phyloP scores from a whole-genome alignment of 2,888 invertebrate genomes.

The Parnassius orleans region DNA sequence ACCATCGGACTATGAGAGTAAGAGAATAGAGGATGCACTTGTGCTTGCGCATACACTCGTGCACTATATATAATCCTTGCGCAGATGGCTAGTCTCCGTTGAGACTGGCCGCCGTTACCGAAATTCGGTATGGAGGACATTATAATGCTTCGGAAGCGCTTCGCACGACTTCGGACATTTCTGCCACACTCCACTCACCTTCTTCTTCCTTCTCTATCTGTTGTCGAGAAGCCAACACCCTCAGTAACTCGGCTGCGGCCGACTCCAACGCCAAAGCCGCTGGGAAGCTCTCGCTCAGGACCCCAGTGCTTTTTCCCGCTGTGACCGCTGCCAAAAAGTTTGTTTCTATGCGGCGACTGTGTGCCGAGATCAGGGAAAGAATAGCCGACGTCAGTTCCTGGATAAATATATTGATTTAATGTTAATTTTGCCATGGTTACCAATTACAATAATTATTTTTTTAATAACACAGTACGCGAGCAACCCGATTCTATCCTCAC shows the following conservation, averaged over 20 bases:
- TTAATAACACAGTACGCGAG: too few species aligned
- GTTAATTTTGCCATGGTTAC: too few species aligned
- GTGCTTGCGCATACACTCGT: too few species aligned
- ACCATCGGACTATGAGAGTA: too few species aligned
- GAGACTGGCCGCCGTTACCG: too few species aligned
- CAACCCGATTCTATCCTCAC: too few species aligned
- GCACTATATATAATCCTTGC: too few species aligned
- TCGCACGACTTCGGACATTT: background rate
- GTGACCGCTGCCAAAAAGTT: constrained; percentile 46
- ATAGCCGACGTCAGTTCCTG: constrained; percentile 54
- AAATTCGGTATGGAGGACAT: too few species aligned
- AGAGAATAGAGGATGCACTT: too few species aligned
- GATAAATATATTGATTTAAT: constrained; percentile 4
- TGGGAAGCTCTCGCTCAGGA: constrained; percentile 57
- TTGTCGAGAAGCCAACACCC: constrained; percentile 40
- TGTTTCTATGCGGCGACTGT: constrained; percentile 58
- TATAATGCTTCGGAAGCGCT: background rate
- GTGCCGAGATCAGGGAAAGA: constrained; percentile 46
- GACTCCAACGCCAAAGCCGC: constrained; percentile 53
- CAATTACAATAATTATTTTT: too few species aligned
- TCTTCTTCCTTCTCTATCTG: constrained; percentile 30
- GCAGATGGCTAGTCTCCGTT: too few species aligned
- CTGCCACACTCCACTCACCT: background rate
- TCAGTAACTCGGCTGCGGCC: constrained; percentile 46
- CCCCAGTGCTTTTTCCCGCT: constrained; percentile 46